Evolutionary conservation across 1,140 invertebrate species (phyloP), one percentile per base, ranked within the genome.

Genomic region (Portunus trituberculatus): DNA sequence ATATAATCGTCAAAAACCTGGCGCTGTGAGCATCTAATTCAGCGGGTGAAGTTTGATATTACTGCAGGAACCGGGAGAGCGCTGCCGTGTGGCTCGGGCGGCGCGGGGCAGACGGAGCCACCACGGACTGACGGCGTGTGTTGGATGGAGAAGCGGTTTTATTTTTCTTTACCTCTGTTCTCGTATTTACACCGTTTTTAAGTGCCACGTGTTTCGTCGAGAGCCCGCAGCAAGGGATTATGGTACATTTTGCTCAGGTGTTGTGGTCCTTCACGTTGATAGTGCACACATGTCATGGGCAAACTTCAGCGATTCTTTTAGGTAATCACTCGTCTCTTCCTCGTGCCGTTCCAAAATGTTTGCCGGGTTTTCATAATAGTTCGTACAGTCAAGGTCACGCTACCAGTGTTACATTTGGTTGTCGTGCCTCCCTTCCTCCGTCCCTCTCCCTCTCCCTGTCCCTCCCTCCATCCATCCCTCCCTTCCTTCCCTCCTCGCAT

Each of bases 21-120:
- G 10, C 20, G 16, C 20, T 12, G 52, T 1, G n/a, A 76, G 67
- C 67, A 76, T 76, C 67, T 76, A 76, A 76, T 76, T 76, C 67
- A 76, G 20, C 20, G 6, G 67, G 67, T 76, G 25, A 76, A n/a
- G 67, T 76, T 76, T 76, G 25, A 76, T 76, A 76, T 76, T 76
- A 76, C 67, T 76, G 67, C 67, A n/a, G 67, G 20, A 76, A 20
- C 67, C 6, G 67, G 67, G 20, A 28, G 20, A 25, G 8, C 25
- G 89, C 16, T 6, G 46, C 46, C n/a, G 89, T 91, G 89, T 91
- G 89, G 89, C 89, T 91, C n/a, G 89, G 89, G 46, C 89, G 89
- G 89, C 48, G 89, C 48, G 89, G 89, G 89, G 89, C 89, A 28
- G 89, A 91, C 89, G 89, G 89, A 20, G 89, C 46, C 25, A 6